Percentiles rank a stretch among this genome's conserved stretches.
Evolutionary conservation across 2,797 vertebrate genomes (phyloP).

Genomic region (Parotocinclus haroldoi): DNA sequence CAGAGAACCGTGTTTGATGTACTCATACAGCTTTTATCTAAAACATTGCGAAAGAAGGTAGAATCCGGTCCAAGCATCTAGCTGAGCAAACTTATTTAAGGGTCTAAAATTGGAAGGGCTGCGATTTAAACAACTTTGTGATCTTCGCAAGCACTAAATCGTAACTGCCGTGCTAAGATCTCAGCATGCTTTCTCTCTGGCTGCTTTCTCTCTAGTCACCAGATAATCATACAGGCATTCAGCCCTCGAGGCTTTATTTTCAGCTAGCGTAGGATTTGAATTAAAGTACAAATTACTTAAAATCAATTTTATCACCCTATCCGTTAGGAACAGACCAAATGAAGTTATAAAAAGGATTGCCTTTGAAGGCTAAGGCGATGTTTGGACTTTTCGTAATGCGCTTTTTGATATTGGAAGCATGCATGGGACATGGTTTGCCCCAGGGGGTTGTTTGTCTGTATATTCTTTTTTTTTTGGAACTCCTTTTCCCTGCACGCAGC

Average conservation of each 20-base stretch:
- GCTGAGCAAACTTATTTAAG: too few relatives aligned
- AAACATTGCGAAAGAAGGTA: too few relatives aligned
- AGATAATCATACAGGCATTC: neutral
- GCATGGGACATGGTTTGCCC: slow-evolving; percentile 6
- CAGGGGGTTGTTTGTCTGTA: neutral
- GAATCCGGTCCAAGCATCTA: too few relatives aligned
- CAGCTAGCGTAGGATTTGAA: slow-evolving; percentile 32
- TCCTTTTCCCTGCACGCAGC: neutral
- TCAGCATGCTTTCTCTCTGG: neutral
- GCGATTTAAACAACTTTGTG: too few relatives aligned
- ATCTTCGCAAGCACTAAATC: too few relatives aligned
- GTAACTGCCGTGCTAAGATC: neutral
- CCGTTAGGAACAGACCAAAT: slow-evolving; percentile 4
- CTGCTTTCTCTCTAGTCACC: slow-evolving; percentile 19
- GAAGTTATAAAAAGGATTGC: slow-evolving; percentile 23
- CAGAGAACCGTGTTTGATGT: too few relatives aligned
- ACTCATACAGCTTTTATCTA: too few relatives aligned
- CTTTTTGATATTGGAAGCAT: slow-evolving; percentile 17
- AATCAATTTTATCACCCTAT: slow-evolving; percentile 27
- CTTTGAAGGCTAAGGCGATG: slow-evolving; percentile 1
- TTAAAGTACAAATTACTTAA: slow-evolving; percentile 32
- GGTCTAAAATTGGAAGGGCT: too few relatives aligned
- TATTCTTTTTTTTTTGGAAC: slow-evolving; percentile 19
- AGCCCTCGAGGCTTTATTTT: slow-evolving; percentile 8
- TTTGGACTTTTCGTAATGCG: slow-evolving; percentile 11